Evolutionary conservation across 2,888 invertebrate genomes (phyloP).

Genomic region (Troglohyphantes excavatus): DNA sequence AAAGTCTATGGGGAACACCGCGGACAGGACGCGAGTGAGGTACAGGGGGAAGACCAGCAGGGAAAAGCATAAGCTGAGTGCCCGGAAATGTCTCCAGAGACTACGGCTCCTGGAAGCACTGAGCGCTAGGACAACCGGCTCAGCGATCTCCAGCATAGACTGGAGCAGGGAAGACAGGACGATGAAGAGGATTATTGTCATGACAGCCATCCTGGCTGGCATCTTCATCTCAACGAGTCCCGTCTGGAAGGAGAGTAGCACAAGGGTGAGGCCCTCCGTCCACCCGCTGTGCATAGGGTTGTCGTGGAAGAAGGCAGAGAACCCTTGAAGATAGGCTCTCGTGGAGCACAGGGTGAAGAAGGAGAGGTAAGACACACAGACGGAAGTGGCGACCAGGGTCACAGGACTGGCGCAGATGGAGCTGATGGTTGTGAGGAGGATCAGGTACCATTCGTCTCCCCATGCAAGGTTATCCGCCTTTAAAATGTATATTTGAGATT

Average conservation of each 20-base stretch:
- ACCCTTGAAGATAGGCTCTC: slow-evolving; percentile 83
- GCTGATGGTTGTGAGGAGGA: slow-evolving; percentile 79
- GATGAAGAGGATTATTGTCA: slow-evolving; percentile 85
- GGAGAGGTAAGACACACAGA: slow-evolving; percentile 84
- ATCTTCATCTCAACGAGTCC: slow-evolving; percentile 84
- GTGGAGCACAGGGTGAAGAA: slow-evolving; percentile 83
- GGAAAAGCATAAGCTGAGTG: slow-evolving; percentile 82
- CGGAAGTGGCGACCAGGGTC: slow-evolving; percentile 84
- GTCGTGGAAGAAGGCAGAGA: slow-evolving; percentile 81
- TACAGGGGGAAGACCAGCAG: slow-evolving; percentile 83
- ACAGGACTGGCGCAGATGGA: slow-evolving; percentile 84
- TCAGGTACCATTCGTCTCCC: slow-evolving; percentile 82
- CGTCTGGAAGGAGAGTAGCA: slow-evolving; percentile 84
- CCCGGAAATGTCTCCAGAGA: slow-evolving; percentile 82
- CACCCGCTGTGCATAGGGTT: slow-evolving; percentile 83
- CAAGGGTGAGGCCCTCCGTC: slow-evolving; percentile 85
- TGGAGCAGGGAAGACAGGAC: slow-evolving; percentile 85
- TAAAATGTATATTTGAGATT: too few species aligned
- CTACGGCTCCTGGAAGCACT: slow-evolving; percentile 83
- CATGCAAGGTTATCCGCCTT: slow-evolving; percentile 79
- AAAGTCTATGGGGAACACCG: slow-evolving; percentile 83
- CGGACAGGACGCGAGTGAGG: slow-evolving; percentile 83
- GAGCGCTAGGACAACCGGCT: slow-evolving; percentile 84
- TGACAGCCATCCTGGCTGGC: slow-evolving; percentile 84
- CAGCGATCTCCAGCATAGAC: slow-evolving; percentile 85